Evolutionary conservation across 92 coral and sea anemone species (phyloP).

Genomic region (Virgularia gustaviana): DNA sequence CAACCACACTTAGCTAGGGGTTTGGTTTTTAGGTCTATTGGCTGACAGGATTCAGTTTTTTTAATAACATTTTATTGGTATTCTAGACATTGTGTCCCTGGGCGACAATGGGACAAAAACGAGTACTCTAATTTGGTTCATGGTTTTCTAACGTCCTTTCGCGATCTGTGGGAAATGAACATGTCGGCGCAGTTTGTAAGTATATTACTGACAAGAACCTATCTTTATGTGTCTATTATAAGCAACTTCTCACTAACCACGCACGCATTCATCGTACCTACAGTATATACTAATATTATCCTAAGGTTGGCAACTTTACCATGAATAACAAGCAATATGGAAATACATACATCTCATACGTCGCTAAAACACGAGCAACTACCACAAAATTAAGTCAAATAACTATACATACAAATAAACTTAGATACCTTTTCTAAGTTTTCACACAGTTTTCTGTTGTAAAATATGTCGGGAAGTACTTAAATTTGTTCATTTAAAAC

Average conservation of each 20-base stretch:
- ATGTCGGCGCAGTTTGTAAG: constrained; percentile 98
- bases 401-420: too few relatives aligned
- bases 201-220: neutral
- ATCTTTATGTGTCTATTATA: neutral
- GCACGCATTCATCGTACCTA: too few relatives aligned
- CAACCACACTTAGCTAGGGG: neutral
- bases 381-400: too few relatives aligned
- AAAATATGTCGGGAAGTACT: too few relatives aligned
- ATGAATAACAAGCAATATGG: too few relatives aligned
- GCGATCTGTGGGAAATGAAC: constrained; percentile 79
- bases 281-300: neutral
- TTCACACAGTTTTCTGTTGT: too few relatives aligned
- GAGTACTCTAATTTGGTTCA: constrained; percentile 80
- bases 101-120: constrained; percentile 57
- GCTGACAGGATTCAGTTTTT: neutral
- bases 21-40: neutral
- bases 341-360: too few relatives aligned
- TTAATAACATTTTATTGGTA: neutral
- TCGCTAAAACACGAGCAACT: too few relatives aligned
- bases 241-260: neutral
- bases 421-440: too few relatives aligned
- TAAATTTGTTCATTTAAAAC: too few relatives aligned
- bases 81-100: constrained; percentile 45
- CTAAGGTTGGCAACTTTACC: too few relatives aligned
- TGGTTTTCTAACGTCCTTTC: constrained; percentile 75